phyloP scores from a whole-genome alignment of 92 coral and sea anemone species.

The Paramuricea clavata region DNA sequence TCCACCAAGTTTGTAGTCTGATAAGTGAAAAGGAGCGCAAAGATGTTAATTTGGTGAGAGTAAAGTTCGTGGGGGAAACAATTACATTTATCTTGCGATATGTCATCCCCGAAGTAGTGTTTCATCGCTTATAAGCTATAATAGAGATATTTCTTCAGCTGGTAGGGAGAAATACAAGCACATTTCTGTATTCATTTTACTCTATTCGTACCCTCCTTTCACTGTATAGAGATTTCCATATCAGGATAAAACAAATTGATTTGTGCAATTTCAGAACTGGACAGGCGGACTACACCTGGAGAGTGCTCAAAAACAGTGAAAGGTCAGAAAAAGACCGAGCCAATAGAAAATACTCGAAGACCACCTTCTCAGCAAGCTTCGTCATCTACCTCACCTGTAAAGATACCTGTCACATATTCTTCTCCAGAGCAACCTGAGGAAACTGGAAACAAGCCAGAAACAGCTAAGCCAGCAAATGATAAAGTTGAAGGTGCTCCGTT shows the following conservation, averaged over 20 bases:
- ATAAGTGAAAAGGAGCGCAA: no score
- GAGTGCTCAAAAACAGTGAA: neutral
- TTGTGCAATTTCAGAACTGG: constrained; percentile 14
- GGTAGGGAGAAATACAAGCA: no score
- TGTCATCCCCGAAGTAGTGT: no score
- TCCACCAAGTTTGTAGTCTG: no score
- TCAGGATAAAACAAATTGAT: neutral
- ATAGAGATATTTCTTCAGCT: no score
- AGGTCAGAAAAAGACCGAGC: neutral
- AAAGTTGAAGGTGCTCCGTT: neutral
- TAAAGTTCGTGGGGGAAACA: no score
- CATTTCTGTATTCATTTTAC: no score
- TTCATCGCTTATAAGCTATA: no score
- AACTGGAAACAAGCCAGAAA: neutral
- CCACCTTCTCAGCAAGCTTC: neutral
- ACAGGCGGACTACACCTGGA: neutral
- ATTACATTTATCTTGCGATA: no score
- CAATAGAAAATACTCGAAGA: neutral
- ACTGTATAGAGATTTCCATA: no score
- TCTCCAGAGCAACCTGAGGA: neutral
- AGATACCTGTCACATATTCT: neutral
- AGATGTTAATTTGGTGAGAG: no score
- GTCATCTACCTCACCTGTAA: neutral
- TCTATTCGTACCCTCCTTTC: no score
- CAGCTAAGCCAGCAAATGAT: neutral